Evolutionary conservation across 2,797 vertebrate genomes (phyloP).

Genomic region (Semotilus atromaculatus): DNA sequence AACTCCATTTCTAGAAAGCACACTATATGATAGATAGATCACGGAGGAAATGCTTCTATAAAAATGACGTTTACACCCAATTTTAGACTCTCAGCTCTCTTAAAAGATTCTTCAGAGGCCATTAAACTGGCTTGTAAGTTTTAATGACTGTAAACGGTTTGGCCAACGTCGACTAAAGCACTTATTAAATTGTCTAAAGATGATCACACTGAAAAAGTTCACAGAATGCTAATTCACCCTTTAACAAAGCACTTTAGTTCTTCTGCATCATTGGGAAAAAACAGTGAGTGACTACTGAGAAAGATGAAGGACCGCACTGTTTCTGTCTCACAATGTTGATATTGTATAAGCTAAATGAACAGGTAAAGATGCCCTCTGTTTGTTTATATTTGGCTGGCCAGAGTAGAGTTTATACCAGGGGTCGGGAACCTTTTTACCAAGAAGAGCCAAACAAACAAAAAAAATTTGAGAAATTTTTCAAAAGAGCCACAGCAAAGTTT

Average conservation of each 20-base stretch:
- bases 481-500: too few species aligned
- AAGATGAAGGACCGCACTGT: neutral
- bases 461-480: too few species aligned
- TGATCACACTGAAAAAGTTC: conserved; percentile 65
- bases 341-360: neutral
- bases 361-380: neutral
- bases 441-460: too few species aligned
- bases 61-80: conserved; percentile 64
- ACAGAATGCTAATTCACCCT: conserved; percentile 62
- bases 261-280: neutral
- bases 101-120: conserved; percentile 70
- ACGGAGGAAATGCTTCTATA: conserved; percentile 29
- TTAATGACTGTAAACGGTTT: conserved; percentile 73
- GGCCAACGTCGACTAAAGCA: conserved; percentile 63
- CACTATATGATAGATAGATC: neutral
- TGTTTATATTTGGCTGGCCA: neutral
- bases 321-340: neutral
- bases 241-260: conserved; percentile 48
- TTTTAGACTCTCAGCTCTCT: conserved; percentile 67
- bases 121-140: conserved; percentile 71
- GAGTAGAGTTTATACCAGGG: neutral
- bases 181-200: conserved; percentile 65
- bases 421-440: too few species aligned
- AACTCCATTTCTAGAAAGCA: neutral
- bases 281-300: neutral